Evolutionary conservation across 2,888 invertebrate species (phyloP).

Genomic region (Caenorhabditis panamensis): DNA sequence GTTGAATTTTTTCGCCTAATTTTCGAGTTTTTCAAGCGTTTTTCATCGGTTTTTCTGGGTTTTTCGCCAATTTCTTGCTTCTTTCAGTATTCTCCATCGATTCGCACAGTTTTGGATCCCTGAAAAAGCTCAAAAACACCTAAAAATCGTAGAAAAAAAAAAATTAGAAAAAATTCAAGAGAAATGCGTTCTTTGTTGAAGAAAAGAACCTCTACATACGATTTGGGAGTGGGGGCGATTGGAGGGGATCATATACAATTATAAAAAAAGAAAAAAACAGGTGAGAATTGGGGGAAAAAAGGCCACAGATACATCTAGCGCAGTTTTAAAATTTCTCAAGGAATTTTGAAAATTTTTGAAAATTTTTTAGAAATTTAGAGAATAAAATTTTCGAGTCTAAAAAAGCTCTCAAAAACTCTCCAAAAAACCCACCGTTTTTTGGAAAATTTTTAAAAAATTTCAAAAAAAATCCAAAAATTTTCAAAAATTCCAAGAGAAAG

Average conservation of each 20-base stretch:
- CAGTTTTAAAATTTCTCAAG: slow-evolving; percentile 16
- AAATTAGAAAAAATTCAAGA: neutral
- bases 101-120: too few species aligned
- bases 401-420: neutral
- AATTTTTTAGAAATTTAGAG: neutral
- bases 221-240: too few species aligned
- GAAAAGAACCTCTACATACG: slow-evolving; percentile 8
- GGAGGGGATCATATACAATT: neutral
- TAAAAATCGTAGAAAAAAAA: neutral
- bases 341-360: slow-evolving; percentile 1
- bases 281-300: neutral
- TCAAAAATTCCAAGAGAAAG: slow-evolving; percentile 19
- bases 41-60: too few species aligned
- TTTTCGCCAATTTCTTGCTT: too few species aligned
- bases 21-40: too few species aligned
- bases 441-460: neutral
- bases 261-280: neutral
- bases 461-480: slow-evolving; percentile 23
- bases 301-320: slow-evolving; percentile 35
- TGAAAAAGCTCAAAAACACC: too few species aligned
- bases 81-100: too few species aligned
- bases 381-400: neutral
- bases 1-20: too few species aligned
- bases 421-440: slow-evolving; percentile 3
- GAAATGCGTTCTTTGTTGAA: neutral